A percentile compares a stretch with the other conserved stretches of the same genome.
Conservation (phyloP, 2,797 vertebrate species). For the Helostoma temminkii region DNA sequence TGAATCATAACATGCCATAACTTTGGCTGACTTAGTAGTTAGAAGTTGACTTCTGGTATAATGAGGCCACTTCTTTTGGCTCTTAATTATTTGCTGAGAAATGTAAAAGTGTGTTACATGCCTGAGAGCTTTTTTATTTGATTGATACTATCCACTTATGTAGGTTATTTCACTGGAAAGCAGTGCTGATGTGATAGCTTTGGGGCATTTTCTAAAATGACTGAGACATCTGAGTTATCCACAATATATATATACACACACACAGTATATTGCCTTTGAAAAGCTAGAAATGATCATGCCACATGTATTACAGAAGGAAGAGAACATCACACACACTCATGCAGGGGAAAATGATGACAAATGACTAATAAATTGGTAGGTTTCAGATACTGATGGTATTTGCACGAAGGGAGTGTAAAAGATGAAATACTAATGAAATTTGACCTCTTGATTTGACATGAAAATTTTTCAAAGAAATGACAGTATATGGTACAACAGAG, state of each 20-base stretch:
- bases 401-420: constrained; percentile 5
- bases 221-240: constrained; percentile 21
- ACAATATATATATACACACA: constrained; percentile 19
- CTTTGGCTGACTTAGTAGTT: constrained; percentile 69
- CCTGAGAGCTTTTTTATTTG: constrained; percentile 41
- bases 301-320: constrained; percentile 3
- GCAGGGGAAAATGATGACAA: constrained; percentile 21
- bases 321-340: constrained; percentile 18
- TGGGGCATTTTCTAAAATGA: constrained; percentile 20
- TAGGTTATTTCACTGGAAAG: constrained; percentile 40
- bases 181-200: constrained; percentile 31
- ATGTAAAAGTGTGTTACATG: constrained; percentile 25
- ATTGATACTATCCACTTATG: constrained; percentile 46
- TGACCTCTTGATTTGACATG: constrained; percentile 52
- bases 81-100: constrained; percentile 52
- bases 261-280: background rate
- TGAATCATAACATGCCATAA: constrained; percentile 63
- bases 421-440: constrained; percentile 30
- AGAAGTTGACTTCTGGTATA: constrained; percentile 60
- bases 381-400: constrained; percentile 7
- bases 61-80: constrained; percentile 70
- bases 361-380: constrained; percentile 8
- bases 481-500: background rate
- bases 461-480: background rate
- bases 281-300: constrained; percentile 20